Conservation (phyloP, 2,888 invertebrate genomes). For the Ormia ochracea region DNA sequence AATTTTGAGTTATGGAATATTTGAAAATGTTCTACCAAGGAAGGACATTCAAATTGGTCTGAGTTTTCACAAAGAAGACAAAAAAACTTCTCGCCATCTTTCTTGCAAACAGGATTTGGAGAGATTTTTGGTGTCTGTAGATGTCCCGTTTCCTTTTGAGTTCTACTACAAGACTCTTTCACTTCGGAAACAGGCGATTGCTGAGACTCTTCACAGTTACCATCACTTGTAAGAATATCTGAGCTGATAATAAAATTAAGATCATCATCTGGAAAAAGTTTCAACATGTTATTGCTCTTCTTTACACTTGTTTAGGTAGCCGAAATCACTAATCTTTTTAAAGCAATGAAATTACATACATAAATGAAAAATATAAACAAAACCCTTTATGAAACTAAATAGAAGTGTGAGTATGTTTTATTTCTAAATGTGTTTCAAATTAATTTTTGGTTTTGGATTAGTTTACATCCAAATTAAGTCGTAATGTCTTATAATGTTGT, state of each 20-base stretch:
- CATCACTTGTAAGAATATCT: slow-evolving; percentile 23
- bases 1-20: slow-evolving; percentile 80
- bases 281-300: neutral
- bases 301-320: neutral
- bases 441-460: no score
- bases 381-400: no score
- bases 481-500: no score
- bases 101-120: slow-evolving; percentile 48
- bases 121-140: neutral
- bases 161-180: neutral
- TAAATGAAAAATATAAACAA: no score
- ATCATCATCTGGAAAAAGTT: slow-evolving; percentile 39
- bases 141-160: neutral
- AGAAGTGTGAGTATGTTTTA: no score
- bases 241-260: slow-evolving; percentile 48
- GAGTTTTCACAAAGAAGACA: slow-evolving; percentile 60
- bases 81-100: slow-evolving; percentile 46
- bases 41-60: slow-evolving; percentile 77
- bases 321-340: neutral
- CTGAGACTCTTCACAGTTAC: slow-evolving; percentile 8
- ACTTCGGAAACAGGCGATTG: neutral
- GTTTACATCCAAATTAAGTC: no score
- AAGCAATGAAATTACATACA: no score
- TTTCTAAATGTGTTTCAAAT: no score
- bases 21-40: slow-evolving; percentile 81